Conservation (phyloP, 2,888 invertebrate genomes). For the Drosophila dives region DNA sequence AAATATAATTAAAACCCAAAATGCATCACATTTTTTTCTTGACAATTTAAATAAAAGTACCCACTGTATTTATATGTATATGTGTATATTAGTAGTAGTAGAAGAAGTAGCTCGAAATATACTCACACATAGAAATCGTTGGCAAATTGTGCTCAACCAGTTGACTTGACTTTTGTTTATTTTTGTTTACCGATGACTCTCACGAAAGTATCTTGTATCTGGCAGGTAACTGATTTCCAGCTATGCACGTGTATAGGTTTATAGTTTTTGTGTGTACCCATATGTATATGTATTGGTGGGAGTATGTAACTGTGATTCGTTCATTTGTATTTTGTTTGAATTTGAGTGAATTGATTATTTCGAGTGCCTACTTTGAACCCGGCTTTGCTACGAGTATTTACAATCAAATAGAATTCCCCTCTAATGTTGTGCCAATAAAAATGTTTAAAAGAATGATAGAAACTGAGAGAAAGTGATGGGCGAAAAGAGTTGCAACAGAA, state of each 20-base stretch:
- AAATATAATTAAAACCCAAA: neutral
- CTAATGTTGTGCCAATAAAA: conserved; percentile 26
- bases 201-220: conserved; percentile 42
- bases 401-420: conserved; percentile 12
- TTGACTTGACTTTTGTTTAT: conserved; percentile 70
- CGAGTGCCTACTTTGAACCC: conserved; percentile 53
- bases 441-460: neutral
- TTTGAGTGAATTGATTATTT: conserved; percentile 3
- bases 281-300: neutral
- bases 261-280: neutral
- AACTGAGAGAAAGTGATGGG: neutral
- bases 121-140: conserved; percentile 24
- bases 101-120: conserved; percentile 12
- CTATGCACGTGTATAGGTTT: neutral
- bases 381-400: conserved; percentile 15
- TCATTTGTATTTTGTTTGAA: conserved; percentile 24
- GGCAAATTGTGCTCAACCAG: conserved; percentile 37
- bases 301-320: conserved; percentile 16
- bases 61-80: conserved; percentile 3
- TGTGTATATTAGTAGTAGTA: neutral
- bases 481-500: neutral
- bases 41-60: neutral
- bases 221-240: conserved; percentile 53
- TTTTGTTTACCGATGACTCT: conserved; percentile 50
- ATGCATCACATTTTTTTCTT: neutral